Evolutionary conservation across 2,888 invertebrate genomes (phyloP), one percentile per base, ranked within the genome.

Genomic region (Caenorhabditis sp.): DNA sequence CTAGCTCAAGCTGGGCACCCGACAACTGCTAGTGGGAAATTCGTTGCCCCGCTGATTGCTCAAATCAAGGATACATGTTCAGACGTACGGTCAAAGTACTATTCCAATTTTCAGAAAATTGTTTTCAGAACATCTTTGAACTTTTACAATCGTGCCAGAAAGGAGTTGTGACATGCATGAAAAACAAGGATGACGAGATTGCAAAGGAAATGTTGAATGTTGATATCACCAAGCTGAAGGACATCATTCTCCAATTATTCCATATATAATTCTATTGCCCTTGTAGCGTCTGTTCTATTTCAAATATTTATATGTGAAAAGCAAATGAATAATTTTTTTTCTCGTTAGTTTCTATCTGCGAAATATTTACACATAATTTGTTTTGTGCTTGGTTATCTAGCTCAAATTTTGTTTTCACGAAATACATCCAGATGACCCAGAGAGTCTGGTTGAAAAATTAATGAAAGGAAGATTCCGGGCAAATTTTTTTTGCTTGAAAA

Each of bases 11-110:
- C 58, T 14, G 85, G 81, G n/a, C 63, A 70, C 26, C 86, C 87
- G 8, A 82, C 76, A 51, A 80, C 82, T 0, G 96, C 96, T 16
- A 97, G 97, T 31, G 98, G 98, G 0, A 95, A 96, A 92, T 96
- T 96, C 93, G 96, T 98, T 14, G 95, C 96, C 0, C 94, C 95
- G 41, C 73, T 90, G 22, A 72, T 89, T 54, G 61, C 80, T n/a
- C 77, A 82, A 49, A 77, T 82, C 26, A 77, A 69, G 41, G 82
- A 69, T 49, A 16, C 31, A 16, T 77, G 76, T 19, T 19, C 66
- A 8, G 73, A 73, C n/a, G 82, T 82, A 16, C 24, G 54, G 7
- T 19, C n/a, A 47, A 54, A 41, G 10, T 26, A 22, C 41, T 22
- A 31, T 26, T 10, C 12, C 22, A 58, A 44, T 61, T 1, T 6